Evolutionary conservation across 2,797 vertebrate species (phyloP).

Genomic region (Stomatorhinus walkeri): DNA sequence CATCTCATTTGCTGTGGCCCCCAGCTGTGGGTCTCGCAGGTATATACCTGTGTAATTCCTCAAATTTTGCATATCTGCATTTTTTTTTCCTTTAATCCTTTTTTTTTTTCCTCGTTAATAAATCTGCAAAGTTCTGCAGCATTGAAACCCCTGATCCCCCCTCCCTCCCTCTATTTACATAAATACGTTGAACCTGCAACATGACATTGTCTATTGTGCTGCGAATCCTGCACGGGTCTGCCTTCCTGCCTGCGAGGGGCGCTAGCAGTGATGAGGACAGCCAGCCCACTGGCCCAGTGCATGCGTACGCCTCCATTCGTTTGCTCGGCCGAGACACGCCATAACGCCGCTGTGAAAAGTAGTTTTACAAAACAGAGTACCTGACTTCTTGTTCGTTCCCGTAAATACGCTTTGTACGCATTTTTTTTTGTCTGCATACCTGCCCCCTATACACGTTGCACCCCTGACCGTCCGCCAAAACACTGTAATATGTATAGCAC

Average conservation of each 20-base stretch:
- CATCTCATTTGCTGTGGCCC: slow-evolving; percentile 20
- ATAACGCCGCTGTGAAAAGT: slow-evolving; percentile 78
- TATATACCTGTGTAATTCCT: slow-evolving; percentile 69
- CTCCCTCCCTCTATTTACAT: slow-evolving; percentile 71
- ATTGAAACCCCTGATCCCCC: slow-evolving; percentile 34
- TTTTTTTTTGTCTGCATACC: neutral
- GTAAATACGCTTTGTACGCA: slow-evolving; percentile 32
- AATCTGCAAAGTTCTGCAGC: slow-evolving; percentile 66
- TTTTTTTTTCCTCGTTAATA: slow-evolving; percentile 52
- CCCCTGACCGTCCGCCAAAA: slow-evolving; percentile 33
- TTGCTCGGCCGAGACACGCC: slow-evolving; percentile 38
- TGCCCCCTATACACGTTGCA: slow-evolving; percentile 5
- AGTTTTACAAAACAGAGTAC: slow-evolving; percentile 87
- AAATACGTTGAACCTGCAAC: slow-evolving; percentile 97
- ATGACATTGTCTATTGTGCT: slow-evolving; percentile 76
- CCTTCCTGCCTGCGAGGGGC: slow-evolving; percentile 70
- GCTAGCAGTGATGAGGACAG: slow-evolving; percentile 68
- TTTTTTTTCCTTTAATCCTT: slow-evolving; percentile 46
- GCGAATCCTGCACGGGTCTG: slow-evolving; percentile 69
- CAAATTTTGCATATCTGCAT: slow-evolving; percentile 73
- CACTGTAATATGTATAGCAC: slow-evolving; percentile 82
- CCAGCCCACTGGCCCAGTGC: slow-evolving; percentile 69
- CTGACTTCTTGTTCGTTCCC: slow-evolving; percentile 64
- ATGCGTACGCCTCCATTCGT: slow-evolving; percentile 68
- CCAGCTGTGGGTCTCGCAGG: slow-evolving; percentile 50